Evolutionary conservation across 92 coral and sea anemone species (phyloP).

Genomic region (Phenganax stokvisi): DNA sequence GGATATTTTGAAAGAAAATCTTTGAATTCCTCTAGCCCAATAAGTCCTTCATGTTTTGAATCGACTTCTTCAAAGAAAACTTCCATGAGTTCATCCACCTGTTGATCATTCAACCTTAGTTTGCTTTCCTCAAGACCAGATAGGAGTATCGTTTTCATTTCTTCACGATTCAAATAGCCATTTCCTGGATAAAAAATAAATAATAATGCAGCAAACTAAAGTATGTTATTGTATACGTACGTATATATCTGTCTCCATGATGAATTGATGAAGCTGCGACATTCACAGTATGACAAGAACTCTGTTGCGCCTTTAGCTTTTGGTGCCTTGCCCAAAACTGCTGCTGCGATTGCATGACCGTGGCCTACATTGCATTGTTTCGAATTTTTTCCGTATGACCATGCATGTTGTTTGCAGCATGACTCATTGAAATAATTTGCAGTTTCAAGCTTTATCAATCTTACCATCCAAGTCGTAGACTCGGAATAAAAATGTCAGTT

Average conservation of each 20-base stretch:
- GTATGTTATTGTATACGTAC: background rate
- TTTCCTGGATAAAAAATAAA: constrained; percentile 8
- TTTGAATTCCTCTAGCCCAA: constrained; percentile 32
- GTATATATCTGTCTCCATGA: background rate
- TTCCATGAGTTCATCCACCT: constrained; percentile 32
- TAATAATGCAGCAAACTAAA: background rate
- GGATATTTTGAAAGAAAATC: constrained; percentile 30
- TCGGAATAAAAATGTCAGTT: constrained; percentile 30
- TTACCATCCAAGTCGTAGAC: constrained; percentile 39
- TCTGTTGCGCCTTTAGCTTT: too few relatives aligned
- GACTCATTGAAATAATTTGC: too few relatives aligned
- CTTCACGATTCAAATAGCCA: constrained; percentile 28
- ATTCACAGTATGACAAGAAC: too few relatives aligned
- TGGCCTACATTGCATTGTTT: too few relatives aligned
- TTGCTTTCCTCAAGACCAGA: constrained; percentile 39
- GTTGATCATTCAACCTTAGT: constrained; percentile 30
- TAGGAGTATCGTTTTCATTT: constrained; percentile 27
- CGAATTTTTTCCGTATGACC: too few relatives aligned
- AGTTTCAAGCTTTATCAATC: background rate
- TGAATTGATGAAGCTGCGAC: background rate
- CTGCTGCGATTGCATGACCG: too few relatives aligned
- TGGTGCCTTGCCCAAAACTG: too few relatives aligned
- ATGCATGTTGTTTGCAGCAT: too few relatives aligned
- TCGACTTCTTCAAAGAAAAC: constrained; percentile 35
- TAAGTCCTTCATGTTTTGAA: constrained; percentile 12